Base-by-base conservation (phyloP, 2,113 vertebrate species). In the Apteryx owenii region DNA sequence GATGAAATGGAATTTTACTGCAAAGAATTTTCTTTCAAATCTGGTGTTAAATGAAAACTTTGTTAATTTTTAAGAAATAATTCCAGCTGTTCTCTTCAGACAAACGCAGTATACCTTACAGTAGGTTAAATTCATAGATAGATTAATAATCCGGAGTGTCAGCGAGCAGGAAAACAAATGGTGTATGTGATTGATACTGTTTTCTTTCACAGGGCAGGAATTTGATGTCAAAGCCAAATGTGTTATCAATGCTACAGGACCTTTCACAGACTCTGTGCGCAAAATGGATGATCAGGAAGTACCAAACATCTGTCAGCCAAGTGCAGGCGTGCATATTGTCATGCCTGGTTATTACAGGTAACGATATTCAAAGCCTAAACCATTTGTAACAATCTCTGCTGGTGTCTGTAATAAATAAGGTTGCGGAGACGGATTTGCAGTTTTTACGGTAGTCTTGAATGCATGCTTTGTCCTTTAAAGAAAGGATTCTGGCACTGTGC, bases 211-310 rank as follows among this genome's bases (percentile, higher is more conserved):
- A 99, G 99, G 99, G 98, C 98, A 99, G 98, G 99, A 99, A 97
- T 99, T 99, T 98, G 99, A 99, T 98, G 99, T 99, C 98, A 98
- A 98, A 99, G 99, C 99, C 99, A 99, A 99, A 98, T 99, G 99
- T 98, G 99, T 99, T 98, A 99, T 99, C 99, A 99, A 99, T 98
- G 99, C 99, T 88, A 99, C 99, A 11, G 99, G 99, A 98, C 99
- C 99, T 97, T 99, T 99, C 98, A 99, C 99, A 89, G 99, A 99
- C 97, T 96, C 97, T 1, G 97, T 98, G 97, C 98, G 98, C 97
- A 99, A 99, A 99, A 99, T 99, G 99, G 99, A 99, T 97, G 98
- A 99, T 98, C 95, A 98, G 97, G 72, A 98, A 36, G 98, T 98
- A 58, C 61, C 97, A 54, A 98, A 99, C 97, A 99, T 99, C 98